Evolutionary conservation across 2,888 invertebrate genomes (phyloP), one percentile per base, ranked within the genome.

Genomic region (Plemyria rubiginata): DNA sequence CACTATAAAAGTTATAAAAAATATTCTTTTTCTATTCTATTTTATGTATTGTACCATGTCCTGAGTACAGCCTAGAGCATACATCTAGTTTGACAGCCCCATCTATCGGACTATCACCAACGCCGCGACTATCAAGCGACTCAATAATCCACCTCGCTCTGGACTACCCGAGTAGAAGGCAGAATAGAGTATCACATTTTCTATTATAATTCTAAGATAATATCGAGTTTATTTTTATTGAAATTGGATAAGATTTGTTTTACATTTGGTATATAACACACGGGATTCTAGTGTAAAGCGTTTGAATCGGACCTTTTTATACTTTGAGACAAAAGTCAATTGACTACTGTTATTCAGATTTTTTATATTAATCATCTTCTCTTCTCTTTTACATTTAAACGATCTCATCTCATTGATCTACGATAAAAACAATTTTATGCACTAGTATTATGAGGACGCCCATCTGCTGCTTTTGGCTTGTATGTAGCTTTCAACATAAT

Each of bases 401-500:
- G 22, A 22, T 22, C 22, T 22, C 22, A 22, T 22, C 22, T 22
- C 22, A 22, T 1, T 22, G 22, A 22, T 22, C 22, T 22, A 22
- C 22, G 22, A 22, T 1, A 2, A 1, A 22, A 22, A 22, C 22
- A 3, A 22, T 22, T 22, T 22, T 3, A 32, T 32, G 6, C 1
- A 6, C 32, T 32, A 6, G 32, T 1, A 32, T 38, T 11, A 38
- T 11, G 11, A 11, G 11, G 36, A 11, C 4, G 11, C 3, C 36
- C 11, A 38, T 11, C 11, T 38, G 11, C 36, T 11, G 11, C 36
- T 38, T 38, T 38, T 9, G 36, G 36, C 11, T 38, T 38, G 36
- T 38, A n/a, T 8, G 36, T 38, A 11, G 49, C 32, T 56, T 56
- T 41, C 12, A 51, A 12, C 41, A 51, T 32, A 49, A 28, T 49